A percentile compares a stretch with the other conserved stretches of the same genome.
Evolutionary conservation across 2,113 vertebrate genomes (phyloP).

Genomic region (Sphyrna mokarran): DNA sequence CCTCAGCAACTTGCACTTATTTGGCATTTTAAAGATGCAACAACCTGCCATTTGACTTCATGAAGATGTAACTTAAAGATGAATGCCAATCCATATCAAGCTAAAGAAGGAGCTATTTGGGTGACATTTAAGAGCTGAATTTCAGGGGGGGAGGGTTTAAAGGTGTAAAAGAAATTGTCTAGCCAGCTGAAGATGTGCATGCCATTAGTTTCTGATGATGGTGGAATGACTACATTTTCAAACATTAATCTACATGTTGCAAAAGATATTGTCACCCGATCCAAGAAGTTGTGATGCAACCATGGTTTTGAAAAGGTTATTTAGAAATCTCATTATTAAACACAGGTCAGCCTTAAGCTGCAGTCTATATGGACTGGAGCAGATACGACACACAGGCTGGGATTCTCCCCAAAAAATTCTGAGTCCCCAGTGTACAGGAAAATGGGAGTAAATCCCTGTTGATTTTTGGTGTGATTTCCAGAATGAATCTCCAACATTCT

Average conservation of each 20-base stretch:
- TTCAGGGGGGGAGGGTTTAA: not conserved
- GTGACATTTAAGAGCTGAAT: not conserved
- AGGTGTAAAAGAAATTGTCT: not conserved
- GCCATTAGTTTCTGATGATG: not conserved
- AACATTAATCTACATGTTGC: not conserved
- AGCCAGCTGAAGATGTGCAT: not conserved
- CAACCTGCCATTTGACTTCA: not conserved
- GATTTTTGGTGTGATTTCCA: too few species aligned
- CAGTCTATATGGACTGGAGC: not conserved
- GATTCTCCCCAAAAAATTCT: too few species aligned
- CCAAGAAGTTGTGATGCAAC: not conserved
- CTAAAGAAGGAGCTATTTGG: too few species aligned
- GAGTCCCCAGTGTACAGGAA: too few species aligned
- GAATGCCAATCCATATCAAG: not conserved
- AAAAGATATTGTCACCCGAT: not conserved
- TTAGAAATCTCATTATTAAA: constrained; percentile 9
- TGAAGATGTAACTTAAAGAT: not conserved
- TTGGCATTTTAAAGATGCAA: not conserved
- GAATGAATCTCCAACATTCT: too few species aligned
- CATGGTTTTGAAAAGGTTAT: not conserved
- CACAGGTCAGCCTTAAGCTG: not conserved
- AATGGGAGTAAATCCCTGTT: too few species aligned
- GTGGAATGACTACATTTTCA: not conserved
- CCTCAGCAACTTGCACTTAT: not conserved
- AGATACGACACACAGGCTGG: too few species aligned